Base-by-base conservation (phyloP, 64 coral and sea anemone genomes). In the Porites lutea region DNA sequence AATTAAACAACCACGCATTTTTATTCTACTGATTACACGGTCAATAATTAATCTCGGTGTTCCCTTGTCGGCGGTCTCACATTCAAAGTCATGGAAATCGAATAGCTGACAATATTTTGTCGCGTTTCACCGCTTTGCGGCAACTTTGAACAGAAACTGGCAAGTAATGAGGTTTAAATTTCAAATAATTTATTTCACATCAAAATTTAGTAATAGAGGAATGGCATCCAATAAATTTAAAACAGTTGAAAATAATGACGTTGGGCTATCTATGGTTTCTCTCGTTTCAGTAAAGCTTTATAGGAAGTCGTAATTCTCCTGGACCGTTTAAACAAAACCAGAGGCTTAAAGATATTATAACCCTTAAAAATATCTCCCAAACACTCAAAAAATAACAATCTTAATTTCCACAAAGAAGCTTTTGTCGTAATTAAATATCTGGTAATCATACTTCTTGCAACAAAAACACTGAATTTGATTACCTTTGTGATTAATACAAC, bases 11-110 rank as follows among this genome's bases (percentile, higher is more conserved):
- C 51, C 75, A n/a, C 9, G 49, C 49, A 16, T 78, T 54, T 49
- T 78, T 78, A 78, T 78, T 57, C 16, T 55, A 8, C 21, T n/a
- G 51, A 78, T 78, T 78, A 53, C 75, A 78, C 75, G 75, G 75
- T 78, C 75, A 78, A 78, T 78, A 54, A n/a, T n/a, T n/a, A 54
- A 18, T 78, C 23, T 78, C 50, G 75, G 19, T 74, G 4, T 13
- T 74, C 71, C 46, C 37, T 74, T 48, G 37, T 47, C 71, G 71
- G 13, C 37, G 37, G 71, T 71, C 19, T 71, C 1, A 7, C 4
- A 12, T 57, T 57, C 1, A 9, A 12, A 57, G 54, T 12, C 54
- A 57, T 57, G 12, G 54, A 37, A 37, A 37, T 37, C 27, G 27
- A 57, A 2, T 49, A 75, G 5, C 15, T 21, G 27, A 23, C n/a